Evolutionary conservation across 1,140 invertebrate genomes (phyloP).

Genomic region (Centruroides sculpturatus): DNA sequence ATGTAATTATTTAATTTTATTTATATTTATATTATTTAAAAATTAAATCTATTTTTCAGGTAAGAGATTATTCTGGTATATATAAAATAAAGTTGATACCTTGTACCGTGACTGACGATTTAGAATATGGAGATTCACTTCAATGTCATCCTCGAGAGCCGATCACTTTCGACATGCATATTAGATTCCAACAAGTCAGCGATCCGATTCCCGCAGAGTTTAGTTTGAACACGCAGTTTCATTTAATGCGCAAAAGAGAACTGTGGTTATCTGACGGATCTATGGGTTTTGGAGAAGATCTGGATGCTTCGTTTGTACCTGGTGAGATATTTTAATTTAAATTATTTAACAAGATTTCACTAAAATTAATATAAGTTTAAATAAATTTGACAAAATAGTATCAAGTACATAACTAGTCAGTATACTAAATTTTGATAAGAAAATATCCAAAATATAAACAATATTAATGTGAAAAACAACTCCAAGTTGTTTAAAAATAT

Average conservation of each 20-base stretch:
- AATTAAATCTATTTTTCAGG: conserved; percentile 17
- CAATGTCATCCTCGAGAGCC: conserved; percentile 26
- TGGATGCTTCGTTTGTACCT: conserved; percentile 23
- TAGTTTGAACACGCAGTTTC: conserved; percentile 28
- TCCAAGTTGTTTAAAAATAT: too few species aligned
- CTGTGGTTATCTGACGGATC: conserved; percentile 24
- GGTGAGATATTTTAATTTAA: conserved; percentile 15
- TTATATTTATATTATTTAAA: too few species aligned
- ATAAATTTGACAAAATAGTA: too few species aligned
- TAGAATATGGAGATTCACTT: conserved; percentile 22
- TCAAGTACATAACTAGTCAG: too few species aligned
- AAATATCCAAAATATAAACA: too few species aligned
- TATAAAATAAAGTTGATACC: conserved; percentile 30
- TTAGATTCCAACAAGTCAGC: conserved; percentile 31
- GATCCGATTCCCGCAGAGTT: conserved; percentile 29
- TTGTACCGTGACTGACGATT: conserved; percentile 24
- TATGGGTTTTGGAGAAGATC: conserved; percentile 20
- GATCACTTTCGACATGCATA: conserved; percentile 28
- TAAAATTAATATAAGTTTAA: too few species aligned
- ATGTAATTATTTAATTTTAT: too few species aligned
- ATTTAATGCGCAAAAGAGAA: conserved; percentile 25
- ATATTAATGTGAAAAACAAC: too few species aligned
- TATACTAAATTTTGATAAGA: too few species aligned
- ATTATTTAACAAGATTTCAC: too few species aligned
- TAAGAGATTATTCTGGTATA: conserved; percentile 29